Base-by-base conservation (phyloP, 2,113 vertebrate species). In the Tricholaema leucomelas region DNA sequence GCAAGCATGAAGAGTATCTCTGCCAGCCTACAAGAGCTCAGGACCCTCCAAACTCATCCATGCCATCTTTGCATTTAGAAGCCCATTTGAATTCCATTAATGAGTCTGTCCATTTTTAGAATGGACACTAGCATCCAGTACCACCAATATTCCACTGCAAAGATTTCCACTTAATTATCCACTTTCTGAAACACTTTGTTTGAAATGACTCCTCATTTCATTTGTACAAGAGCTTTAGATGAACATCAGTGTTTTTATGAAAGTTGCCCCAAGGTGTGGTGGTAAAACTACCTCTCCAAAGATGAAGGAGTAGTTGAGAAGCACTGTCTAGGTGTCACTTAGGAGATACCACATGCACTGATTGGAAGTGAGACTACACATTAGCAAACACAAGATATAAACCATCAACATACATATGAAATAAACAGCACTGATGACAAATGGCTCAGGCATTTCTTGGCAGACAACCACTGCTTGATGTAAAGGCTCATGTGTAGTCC, bases 1-100 rank as follows among this genome's bases (percentile, higher is more conserved):
- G 42, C 60, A 85, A 56, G 9, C 30, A 23, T 0, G 18, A 28
- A 36, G 0, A 0, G 17, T 10, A 8, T 28, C 44, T 25, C 58
- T 76, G 23, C 42, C 65, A 78, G 28, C 15, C 72, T 31, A 10
- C 6, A 65, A 56, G 61, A 78, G 30, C 30, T 72, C 60, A 31
- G 65, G 18, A 67, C 6, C 2, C 25, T 78, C 30, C 54, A 38
- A 42, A 79, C 48, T 12, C 30, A 31, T 2, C 54, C 6, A n/a
- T 2, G 2, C 42, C 23, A 40, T 21, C 31, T 77, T n/a, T 24
- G 18, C 4, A 3, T 52, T 36, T 25, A 74, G 46, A 52, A 60
- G 56, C 8, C 16, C 7, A 11, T 81, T 87, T 76, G 35, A 64
- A 27, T 72, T 54, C 65, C n/a, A 19, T 36, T 54, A 76, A 33